phyloP scores from a whole-genome alignment of 2,113 vertebrate genomes.

The Astur gentilis region DNA sequence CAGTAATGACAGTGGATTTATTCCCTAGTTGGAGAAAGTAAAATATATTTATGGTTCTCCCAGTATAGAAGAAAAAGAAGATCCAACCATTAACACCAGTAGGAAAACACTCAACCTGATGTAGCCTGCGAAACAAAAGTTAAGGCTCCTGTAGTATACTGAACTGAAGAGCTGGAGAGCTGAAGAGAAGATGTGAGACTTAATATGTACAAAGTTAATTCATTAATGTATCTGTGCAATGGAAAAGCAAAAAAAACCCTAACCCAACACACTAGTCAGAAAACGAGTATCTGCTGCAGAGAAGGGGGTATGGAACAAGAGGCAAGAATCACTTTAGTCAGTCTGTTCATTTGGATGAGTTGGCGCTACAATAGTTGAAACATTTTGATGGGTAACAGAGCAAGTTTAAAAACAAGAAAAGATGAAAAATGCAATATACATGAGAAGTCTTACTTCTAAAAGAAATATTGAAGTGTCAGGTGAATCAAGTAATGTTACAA shows the following conservation, averaged over 20 bases:
- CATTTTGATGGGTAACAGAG: neutral
- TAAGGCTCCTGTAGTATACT: neutral
- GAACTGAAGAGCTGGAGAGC: neutral
- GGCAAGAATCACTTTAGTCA: neutral
- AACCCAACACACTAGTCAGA: neutral
- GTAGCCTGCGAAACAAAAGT: neutral
- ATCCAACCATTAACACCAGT: neutral
- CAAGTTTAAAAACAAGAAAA: neutral
- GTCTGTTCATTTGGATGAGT: neutral
- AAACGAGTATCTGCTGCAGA: neutral
- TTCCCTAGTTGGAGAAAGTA: neutral
- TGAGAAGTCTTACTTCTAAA: neutral
- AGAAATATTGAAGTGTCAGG: neutral
- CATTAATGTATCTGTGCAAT: neutral
- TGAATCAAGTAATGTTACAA: neutral
- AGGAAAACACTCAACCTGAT: neutral
- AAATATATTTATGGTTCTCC: neutral
- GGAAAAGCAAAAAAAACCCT: neutral
- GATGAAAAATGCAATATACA: neutral
- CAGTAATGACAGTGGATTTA: neutral
- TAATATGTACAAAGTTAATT: neutral
- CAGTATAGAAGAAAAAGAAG: neutral
- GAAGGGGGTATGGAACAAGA: neutral
- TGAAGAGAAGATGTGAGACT: neutral
- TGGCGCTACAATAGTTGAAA: neutral